Evolutionary conservation across 1,140 invertebrate genomes (phyloP).

Genomic region (Saccostrea cuccullata): DNA sequence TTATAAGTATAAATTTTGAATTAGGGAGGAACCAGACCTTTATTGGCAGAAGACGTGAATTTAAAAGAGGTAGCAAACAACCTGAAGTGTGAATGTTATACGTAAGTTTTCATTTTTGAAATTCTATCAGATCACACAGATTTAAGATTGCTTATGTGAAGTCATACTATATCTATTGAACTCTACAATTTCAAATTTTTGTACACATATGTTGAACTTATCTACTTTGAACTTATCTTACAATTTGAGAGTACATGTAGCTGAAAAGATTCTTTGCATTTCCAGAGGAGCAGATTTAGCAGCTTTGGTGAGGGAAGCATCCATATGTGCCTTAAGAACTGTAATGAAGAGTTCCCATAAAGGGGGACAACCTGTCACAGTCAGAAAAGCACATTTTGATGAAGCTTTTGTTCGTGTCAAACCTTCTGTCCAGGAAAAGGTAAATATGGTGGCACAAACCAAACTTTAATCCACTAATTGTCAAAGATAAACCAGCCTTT

Average conservation of each 20-base stretch:
- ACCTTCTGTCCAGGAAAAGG: conserved; percentile 89
- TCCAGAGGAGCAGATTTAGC: conserved; percentile 92
- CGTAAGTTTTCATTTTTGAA: conserved; percentile 74
- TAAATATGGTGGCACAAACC: conserved; percentile 63
- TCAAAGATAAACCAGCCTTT: too few relatives aligned
- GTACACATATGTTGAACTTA: too few relatives aligned
- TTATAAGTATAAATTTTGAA: background rate
- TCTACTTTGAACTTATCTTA: too few relatives aligned
- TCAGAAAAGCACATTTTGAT: conserved; percentile 82
- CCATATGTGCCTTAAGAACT: conserved; percentile 86
- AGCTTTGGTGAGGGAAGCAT: conserved; percentile 90
- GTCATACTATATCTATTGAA: too few relatives aligned
- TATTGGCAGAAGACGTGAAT: conserved; percentile 87
- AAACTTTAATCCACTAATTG: too few relatives aligned
- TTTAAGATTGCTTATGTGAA: too few relatives aligned
- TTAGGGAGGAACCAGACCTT: conserved; percentile 88
- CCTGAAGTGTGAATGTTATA: conserved; percentile 87
- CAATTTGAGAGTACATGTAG: too few relatives aligned
- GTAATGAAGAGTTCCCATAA: conserved; percentile 76
- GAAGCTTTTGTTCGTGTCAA: conserved; percentile 86
- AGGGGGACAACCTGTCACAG: conserved; percentile 65
- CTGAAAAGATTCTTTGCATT: background rate
- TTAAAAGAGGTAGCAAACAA: conserved; percentile 85
- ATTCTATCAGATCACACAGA: too few relatives aligned
- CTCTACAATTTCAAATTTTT: too few relatives aligned